Conservation (phyloP, 2,888 invertebrate species). For the Gymnosoma rotundatum region DNA sequence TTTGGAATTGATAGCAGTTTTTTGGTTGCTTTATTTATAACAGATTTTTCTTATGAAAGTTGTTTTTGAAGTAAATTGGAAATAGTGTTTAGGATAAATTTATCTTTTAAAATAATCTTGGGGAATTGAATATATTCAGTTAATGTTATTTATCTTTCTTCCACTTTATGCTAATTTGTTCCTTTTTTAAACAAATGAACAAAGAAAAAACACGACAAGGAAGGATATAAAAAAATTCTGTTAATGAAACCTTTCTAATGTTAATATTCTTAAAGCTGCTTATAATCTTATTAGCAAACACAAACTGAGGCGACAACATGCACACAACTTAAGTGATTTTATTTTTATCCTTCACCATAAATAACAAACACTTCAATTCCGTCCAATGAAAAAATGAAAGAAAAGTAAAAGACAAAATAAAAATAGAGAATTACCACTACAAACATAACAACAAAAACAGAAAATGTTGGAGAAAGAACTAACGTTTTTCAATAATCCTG, state of each 20-base stretch:
- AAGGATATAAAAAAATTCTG: constrained; percentile 24
- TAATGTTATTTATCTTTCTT: not conserved
- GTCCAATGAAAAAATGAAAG: not conserved
- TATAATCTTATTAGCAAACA: constrained; percentile 66
- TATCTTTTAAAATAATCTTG: not conserved
- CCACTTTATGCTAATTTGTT: constrained; percentile 60
- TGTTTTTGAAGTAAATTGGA: not conserved
- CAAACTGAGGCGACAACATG: constrained; percentile 59
- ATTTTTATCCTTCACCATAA: not conserved
- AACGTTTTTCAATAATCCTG: constrained; percentile 61
- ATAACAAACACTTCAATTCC: not conserved
- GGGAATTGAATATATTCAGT: too few species aligned
- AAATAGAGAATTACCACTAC: constrained; percentile 19
- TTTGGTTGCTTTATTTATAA: too few species aligned
- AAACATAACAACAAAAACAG: not conserved
- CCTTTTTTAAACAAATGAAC: not conserved
- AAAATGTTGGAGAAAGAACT: constrained; percentile 9
- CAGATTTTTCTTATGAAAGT: too few species aligned
- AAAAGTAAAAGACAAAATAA: not conserved
- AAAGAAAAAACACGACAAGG: not conserved
- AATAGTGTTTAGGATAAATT: not conserved
- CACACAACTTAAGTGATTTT: constrained; percentile 39
- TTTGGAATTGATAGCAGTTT: too few species aligned
- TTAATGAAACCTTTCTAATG: constrained; percentile 51
- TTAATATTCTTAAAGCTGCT: constrained; percentile 62